Evolutionary conservation across 2,888 invertebrate species (phyloP), one percentile per base, ranked within the genome.

Genomic region (Tetramorium bicarinatum): DNA sequence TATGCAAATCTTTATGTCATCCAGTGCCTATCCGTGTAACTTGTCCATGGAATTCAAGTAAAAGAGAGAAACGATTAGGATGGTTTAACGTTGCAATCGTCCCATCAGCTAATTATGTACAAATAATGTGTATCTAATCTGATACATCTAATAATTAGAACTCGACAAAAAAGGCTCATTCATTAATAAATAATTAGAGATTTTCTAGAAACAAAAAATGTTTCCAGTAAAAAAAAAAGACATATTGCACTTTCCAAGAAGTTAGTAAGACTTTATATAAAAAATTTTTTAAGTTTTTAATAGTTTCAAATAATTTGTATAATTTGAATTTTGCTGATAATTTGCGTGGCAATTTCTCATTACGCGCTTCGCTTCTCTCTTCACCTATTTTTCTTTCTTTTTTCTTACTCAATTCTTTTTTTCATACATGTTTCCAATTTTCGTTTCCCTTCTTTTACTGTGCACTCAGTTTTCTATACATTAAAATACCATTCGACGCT

Each of bases 401-500:
- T 61, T 54, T 69, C 29, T 77, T 49, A 6, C 44, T 61, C 61
- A 82, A 62, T 76, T 72, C 75, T 83, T 54, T 67, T 81, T 79
- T 61, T 74, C 67, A 62, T 66, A 66, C 67, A 54, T 62, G 47
- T 66, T 67, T 84, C 25, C 82, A 61, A 59, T 72, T 84, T 54
- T 54, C 64, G 34, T 56, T 82, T 85, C n/a, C 38, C 34, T 80
- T 82, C 44, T n/a, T 81, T 54, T 34, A 82, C 38, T 62, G 21
- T 49, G 38, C 29, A 76, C 62, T 25, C 71, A 38, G 7, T 64
- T 66, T 82, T 61, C 56, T 80, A 62, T 90, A 89, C 88, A 90
- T 87, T 89, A 90, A 89, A 89, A 88, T 87, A 90, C 87, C 84
- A 79, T 79, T 90, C 85, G 80, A 89, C 84, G 82, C 83, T 87